These are phyloP conservation scores for Zoroaster sp. DNA, from an alignment of 53 echinoderm and acorn worm species.

Conservation along the genomic window DNA sequence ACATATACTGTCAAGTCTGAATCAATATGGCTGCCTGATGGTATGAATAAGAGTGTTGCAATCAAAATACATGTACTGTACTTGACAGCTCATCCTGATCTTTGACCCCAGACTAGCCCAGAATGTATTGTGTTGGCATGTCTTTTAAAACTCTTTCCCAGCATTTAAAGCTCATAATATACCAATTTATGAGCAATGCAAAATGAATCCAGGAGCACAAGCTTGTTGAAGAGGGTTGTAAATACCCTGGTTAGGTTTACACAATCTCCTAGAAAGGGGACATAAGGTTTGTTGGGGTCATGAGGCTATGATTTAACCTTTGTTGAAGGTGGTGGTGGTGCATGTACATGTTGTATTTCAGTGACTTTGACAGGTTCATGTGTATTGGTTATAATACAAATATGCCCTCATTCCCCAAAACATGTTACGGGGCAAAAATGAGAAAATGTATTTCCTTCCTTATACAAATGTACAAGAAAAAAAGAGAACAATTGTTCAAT, in stretches of 20 bases:
- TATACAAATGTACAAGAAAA: no score
- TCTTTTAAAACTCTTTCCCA: not conserved
- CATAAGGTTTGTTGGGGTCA: not conserved
- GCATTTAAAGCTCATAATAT: not conserved
- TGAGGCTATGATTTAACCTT: not conserved
- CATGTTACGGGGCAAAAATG: no score
- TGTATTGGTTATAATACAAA: no score
- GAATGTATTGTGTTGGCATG: not conserved
- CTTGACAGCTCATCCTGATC: not conserved
- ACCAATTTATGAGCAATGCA: conserved; percentile 12
- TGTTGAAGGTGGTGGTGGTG: not conserved
- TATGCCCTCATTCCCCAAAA: no score
- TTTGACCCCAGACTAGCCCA: not conserved
- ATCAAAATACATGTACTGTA: not conserved
- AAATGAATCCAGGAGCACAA: not conserved
- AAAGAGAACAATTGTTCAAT: no score
- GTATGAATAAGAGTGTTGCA: not conserved
- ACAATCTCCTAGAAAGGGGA: not conserved
- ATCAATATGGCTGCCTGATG: conserved; percentile 16
- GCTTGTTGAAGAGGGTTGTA: conserved; percentile 32
- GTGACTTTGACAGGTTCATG: no score
- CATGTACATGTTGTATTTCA: no score
- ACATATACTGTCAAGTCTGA: not conserved
- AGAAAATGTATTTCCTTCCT: no score
- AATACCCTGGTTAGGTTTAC: conserved; percentile 19